These are phyloP conservation scores for Darevskia mixta DNA, from an alignment of 2,797 vertebrate genomes.

Conservation along the genomic window DNA sequence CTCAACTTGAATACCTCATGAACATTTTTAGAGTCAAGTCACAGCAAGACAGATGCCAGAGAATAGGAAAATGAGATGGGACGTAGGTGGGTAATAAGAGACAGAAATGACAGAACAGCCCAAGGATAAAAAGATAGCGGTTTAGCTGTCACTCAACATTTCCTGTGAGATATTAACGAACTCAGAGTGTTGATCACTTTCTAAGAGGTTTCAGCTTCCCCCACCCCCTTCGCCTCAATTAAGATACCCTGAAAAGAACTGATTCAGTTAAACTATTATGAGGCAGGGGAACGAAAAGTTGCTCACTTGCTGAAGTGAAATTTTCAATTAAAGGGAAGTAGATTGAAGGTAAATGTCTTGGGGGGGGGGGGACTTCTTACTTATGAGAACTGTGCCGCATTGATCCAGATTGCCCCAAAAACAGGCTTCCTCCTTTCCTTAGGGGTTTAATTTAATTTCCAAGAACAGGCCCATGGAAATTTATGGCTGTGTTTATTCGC, in stretches of 20 bases:
- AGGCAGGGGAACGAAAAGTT: background rate
- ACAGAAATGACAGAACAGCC: slow-evolving; percentile 61
- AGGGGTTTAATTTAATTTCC: background rate
- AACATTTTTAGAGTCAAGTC: slow-evolving; percentile 58
- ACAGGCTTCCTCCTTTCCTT: background rate
- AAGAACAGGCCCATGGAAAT: background rate
- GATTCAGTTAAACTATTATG: background rate
- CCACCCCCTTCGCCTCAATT: slow-evolving; percentile 32
- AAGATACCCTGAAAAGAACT: slow-evolving; percentile 29
- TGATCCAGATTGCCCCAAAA: background rate
- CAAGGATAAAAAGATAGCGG: slow-evolving; percentile 27
- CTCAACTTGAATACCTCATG: slow-evolving; percentile 38
- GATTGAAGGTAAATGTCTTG: background rate
- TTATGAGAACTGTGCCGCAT: background rate
- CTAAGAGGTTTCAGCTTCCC: slow-evolving; percentile 23
- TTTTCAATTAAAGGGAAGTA: background rate
- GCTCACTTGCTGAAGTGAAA: background rate
- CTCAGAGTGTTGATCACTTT: slow-evolving; percentile 39
- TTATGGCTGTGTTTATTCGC: background rate
- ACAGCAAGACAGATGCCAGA: slow-evolving; percentile 58
- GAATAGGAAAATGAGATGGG: slow-evolving; percentile 56
- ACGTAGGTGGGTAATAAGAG: slow-evolving; percentile 59
- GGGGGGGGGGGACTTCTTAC: background rate
- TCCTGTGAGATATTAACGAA: slow-evolving; percentile 56
- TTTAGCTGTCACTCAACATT: slow-evolving; percentile 57